These are phyloP conservation scores for Grapholita molesta DNA, from an alignment of 1,140 invertebrate genomes.

Conservation along the genomic window DNA sequence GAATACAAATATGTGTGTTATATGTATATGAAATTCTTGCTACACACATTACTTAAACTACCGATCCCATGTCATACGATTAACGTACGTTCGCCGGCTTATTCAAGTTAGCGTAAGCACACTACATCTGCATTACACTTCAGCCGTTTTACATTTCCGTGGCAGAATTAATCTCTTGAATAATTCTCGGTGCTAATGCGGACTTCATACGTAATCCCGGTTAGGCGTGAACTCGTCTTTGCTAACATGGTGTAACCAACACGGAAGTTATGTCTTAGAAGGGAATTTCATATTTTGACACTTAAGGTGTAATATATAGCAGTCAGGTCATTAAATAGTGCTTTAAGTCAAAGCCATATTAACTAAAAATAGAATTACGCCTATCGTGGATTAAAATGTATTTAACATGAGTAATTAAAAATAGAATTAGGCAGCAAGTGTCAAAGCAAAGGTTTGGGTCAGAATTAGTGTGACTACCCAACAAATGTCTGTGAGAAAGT, in stretches of 20 bases:
- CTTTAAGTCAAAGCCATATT: too few species aligned
- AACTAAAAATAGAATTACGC: too few species aligned
- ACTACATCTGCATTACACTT: neutral
- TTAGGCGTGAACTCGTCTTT: neutral
- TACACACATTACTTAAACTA: neutral
- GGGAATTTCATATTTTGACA: neutral
- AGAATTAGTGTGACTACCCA: too few species aligned
- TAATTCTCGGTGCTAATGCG: neutral
- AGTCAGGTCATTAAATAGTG: too few species aligned
- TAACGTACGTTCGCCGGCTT: neutral
- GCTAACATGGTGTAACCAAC: neutral
- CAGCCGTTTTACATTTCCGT: neutral
- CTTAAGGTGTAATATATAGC: too few species aligned
- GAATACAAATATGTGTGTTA: neutral
- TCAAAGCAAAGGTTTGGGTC: too few species aligned
- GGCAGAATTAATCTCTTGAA: slow-evolving; percentile 6
- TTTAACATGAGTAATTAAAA: too few species aligned
- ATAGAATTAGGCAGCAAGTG: too few species aligned
- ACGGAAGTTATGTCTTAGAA: neutral
- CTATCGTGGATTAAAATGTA: too few species aligned
- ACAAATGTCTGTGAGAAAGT: too few species aligned
- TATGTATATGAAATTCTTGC: neutral
- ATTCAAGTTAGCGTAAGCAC: neutral
- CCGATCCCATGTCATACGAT: neutral
- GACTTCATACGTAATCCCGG: neutral